Evolutionary conservation across 2,113 vertebrate genomes (phyloP), one percentile per base, ranked within the genome.

Genomic region (Zingel zingel): DNA sequence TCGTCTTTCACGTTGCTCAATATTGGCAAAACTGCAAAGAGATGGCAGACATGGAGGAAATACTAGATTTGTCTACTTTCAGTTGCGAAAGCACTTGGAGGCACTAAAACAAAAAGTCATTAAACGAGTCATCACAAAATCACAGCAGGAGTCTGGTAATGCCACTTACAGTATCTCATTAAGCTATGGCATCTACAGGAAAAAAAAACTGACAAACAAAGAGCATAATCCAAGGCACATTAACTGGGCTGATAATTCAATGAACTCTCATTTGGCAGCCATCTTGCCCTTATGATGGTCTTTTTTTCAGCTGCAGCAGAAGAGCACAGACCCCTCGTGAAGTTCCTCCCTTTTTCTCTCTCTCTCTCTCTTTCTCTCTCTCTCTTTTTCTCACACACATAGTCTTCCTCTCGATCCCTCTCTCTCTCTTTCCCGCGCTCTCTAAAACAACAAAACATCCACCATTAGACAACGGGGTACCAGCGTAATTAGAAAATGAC

Each of bases 401-500:
- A 56, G 23, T 56, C 53, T 10, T 56, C n/a, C 19, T 64, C 12
- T 23, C 12, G 14, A 16, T 77, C 48, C 15, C 62, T 63, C 33
- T 39, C n/a, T 64, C 79, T 56, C 63, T 57, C 79, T 69, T 45
- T 70, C 88, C 14, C 69, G n/a, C 61, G 7, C 90, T 86, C 89
- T 91, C 84, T 87, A 93, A 97, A 98, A 98, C 97, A 97, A 97
- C 97, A 98, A 98, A 99, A 97, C 97, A 98, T 97, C 97, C 97
- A 98, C 97, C 98, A 99, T 99, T 99, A 99, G 98, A 98, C 98
- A 98, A 97, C 97, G 97, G 97, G 98, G 97, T 97, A 97, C 96
- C 97, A 92, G 97, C 97, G 96, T 98, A 99, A 98, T 98, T 99
- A 98, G 98, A 99, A 99, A 99, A 99, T 99, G 97, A 98, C 98